Conservation (phyloP, 2,888 invertebrate genomes). For the Crioceris asparagi region DNA sequence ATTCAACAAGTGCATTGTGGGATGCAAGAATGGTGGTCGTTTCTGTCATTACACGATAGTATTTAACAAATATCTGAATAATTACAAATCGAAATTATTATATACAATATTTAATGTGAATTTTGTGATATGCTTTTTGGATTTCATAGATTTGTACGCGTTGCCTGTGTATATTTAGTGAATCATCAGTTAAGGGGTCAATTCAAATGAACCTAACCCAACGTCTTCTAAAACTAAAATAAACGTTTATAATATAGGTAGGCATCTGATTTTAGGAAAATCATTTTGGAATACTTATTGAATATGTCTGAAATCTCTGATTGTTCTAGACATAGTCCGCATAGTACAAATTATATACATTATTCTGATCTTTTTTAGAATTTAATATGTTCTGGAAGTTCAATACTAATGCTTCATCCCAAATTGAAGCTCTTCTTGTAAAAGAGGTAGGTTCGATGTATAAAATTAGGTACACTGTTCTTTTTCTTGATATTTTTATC, state of each 20-base stretch:
- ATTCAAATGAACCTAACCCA: slow-evolving; percentile 39
- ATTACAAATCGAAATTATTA: slow-evolving; percentile 22
- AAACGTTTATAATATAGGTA: slow-evolving; percentile 13
- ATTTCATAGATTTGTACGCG: slow-evolving; percentile 24
- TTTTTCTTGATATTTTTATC: too few relatives aligned
- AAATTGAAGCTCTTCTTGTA: slow-evolving; percentile 65
- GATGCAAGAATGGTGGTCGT: slow-evolving; percentile 32
- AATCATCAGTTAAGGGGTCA: slow-evolving; percentile 28
- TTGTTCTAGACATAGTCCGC: not conserved
- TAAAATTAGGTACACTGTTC: slow-evolving; percentile 1
- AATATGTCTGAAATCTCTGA: too few relatives aligned
- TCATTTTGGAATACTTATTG: not conserved
- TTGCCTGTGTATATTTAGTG: slow-evolving; percentile 28
- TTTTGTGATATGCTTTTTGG: slow-evolving; percentile 34
- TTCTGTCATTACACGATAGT: slow-evolving; percentile 28
- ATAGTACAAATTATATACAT: not conserved
- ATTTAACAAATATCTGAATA: slow-evolving; percentile 22
- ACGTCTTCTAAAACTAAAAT: slow-evolving; percentile 24
- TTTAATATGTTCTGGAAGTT: slow-evolving; percentile 70
- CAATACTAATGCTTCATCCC: slow-evolving; percentile 59
- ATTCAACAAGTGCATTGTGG: slow-evolving; percentile 39
- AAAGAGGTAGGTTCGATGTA: slow-evolving; percentile 51
- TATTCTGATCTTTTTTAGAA: not conserved
- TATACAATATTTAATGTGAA: slow-evolving; percentile 27
- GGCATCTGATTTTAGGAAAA: not conserved